phyloP scores from a whole-genome alignment of 1,140 invertebrate genomes.

The Drosophila erecta region DNA sequence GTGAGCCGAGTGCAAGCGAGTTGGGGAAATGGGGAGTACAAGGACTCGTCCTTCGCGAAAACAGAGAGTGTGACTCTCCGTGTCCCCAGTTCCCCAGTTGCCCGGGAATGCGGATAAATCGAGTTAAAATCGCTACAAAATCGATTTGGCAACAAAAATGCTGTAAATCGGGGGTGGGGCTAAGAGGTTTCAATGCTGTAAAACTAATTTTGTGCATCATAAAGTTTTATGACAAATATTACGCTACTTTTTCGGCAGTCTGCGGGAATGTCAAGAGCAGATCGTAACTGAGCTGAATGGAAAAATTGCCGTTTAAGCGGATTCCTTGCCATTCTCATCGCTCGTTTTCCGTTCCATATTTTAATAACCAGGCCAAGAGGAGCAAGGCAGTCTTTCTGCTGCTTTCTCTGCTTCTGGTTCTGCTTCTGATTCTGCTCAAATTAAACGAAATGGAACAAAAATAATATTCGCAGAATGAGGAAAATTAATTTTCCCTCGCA shows the following conservation, averaged over 20 bases:
- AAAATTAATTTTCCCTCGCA: constrained; percentile 68
- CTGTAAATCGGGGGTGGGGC: not conserved
- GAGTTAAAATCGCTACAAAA: constrained; percentile 45
- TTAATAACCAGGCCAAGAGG: constrained; percentile 52
- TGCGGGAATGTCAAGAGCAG: constrained; percentile 68
- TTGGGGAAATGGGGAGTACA: not conserved
- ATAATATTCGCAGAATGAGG: constrained; percentile 66
- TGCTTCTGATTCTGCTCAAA: constrained; percentile 18
- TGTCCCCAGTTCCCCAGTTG: not conserved
- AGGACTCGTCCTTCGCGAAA: constrained; percentile 16
- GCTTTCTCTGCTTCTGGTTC: no score
- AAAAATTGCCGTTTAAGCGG: constrained; percentile 64
- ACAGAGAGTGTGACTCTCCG: constrained; percentile 6
- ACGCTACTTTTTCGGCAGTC: constrained; percentile 72
- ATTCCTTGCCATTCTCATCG: constrained; percentile 40
- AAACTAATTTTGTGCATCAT: constrained; percentile 81
- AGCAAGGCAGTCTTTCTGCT: constrained; percentile 7
- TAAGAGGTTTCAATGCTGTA: constrained; percentile 59
- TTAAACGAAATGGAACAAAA: constrained; percentile 59
- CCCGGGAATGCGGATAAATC: constrained; percentile 25
- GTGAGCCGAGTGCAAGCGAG: not conserved
- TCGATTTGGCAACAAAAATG: constrained; percentile 42
- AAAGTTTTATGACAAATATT: constrained; percentile 81
- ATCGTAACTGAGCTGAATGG: constrained; percentile 23
- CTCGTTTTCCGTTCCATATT: constrained; percentile 13